phyloP scores from a whole-genome alignment of 2,113 vertebrate genomes.

The Cochlearius cochlearius region DNA sequence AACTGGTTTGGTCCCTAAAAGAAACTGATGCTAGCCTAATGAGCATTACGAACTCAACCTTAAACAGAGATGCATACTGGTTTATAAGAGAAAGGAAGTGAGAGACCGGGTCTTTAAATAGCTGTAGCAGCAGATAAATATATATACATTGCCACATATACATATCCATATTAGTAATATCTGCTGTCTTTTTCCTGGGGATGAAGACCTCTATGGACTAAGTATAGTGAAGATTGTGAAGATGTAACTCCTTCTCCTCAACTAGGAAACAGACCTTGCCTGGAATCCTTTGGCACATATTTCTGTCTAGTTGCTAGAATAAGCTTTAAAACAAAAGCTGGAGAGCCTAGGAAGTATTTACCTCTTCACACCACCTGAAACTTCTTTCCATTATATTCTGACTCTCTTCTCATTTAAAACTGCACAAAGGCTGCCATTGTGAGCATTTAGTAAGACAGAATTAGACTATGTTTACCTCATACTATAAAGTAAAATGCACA shows the following conservation, averaged over 20 bases:
- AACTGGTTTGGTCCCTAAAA: neutral
- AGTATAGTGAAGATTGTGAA: neutral
- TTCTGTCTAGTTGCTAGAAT: neutral
- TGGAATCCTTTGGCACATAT: neutral
- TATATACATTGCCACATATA: too few relatives aligned
- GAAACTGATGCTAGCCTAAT: neutral
- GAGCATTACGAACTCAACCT: neutral
- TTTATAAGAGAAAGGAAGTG: neutral
- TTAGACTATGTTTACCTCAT: neutral
- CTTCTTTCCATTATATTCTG: neutral
- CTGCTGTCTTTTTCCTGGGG: neutral
- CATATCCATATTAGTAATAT: neutral
- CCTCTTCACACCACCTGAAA: neutral
- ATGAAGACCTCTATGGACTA: neutral
- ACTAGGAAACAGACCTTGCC: too few relatives aligned
- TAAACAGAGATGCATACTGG: neutral
- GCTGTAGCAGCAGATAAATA: neutral
- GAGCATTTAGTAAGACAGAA: neutral
- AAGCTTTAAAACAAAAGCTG: neutral
- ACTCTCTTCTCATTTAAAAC: neutral
- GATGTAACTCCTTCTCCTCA: neutral
- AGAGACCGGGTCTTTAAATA: neutral
- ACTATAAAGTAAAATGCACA: neutral
- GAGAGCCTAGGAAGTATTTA: neutral
- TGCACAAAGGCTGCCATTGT: neutral